Base-by-base conservation (phyloP, 2,888 invertebrate genomes). In the Seira ritae region DNA sequence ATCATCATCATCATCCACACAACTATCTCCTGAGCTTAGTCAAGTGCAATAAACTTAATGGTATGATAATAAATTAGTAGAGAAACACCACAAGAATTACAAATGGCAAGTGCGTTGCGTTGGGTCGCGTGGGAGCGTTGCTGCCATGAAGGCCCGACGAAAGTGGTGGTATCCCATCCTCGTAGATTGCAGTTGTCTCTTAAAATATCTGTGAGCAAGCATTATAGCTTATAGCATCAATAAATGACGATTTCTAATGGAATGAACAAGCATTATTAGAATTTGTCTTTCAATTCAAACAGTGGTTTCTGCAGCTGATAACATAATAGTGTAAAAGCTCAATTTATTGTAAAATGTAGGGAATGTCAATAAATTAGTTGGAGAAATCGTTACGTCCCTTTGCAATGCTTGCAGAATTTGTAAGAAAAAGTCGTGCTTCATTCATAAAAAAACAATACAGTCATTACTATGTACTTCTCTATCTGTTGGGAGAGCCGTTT, bases 121-220 rank as follows among this genome's bases (percentile, higher is more conserved):
- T 24, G 31, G 23, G 70, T 76, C 77, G 77, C 77, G 70, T 77
- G 77, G 77, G 77, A 77, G n/a, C n/a, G n/a, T n/a, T n/a, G n/a
- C n/a, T n/a, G 69, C 77, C 62, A 65, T 70, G 70, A 68, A 66
- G 31, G 69, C 50, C 76, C 62, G 4, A n/a, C 20, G 20, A 62
- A 62, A 62, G 17, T 62, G 19, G 12, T 62, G 62, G 1, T 17
- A 62, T 62, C 8, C 62, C n/a, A n/a, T n/a, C n/a, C n/a, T n/a
- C n/a, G n/a, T n/a, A n/a, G n/a, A n/a, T n/a, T n/a, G n/a, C n/a
- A n/a, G n/a, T n/a, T n/a, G n/a, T n/a, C n/a, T n/a, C n/a, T n/a
- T n/a, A n/a, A n/a, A n/a, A n/a, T n/a, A n/a, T n/a, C n/a, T n/a
- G n/a, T n/a, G n/a, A n/a, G n/a, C n/a, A n/a, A n/a, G n/a, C n/a